These are phyloP conservation scores for Fundulus diaphanus DNA, from an alignment of 2,797 vertebrate genomes.

Conservation along the genomic window DNA sequence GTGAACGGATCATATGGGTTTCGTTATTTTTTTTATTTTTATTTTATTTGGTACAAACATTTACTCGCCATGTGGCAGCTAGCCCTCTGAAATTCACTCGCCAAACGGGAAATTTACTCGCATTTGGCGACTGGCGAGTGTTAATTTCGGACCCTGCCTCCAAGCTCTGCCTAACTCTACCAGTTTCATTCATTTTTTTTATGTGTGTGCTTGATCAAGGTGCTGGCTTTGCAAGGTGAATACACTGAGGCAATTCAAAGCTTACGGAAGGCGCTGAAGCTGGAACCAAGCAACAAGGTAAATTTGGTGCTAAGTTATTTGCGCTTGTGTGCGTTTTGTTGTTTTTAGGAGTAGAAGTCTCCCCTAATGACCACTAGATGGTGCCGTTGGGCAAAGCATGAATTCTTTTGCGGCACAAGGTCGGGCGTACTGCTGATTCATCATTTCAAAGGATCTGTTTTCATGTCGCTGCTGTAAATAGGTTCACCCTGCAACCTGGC, in stretches of 20 bases:
- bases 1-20: too few species aligned
- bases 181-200: conserved; percentile 9
- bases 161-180: not conserved
- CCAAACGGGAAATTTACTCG: too few species aligned
- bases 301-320: not conserved
- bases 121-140: too few species aligned
- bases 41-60: too few species aligned
- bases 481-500: conserved; percentile 52
- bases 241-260: conserved; percentile 91
- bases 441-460: conserved; percentile 75
- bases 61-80: too few species aligned
- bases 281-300: conserved; percentile 98
- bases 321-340: not conserved
- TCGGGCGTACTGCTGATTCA: conserved; percentile 69
- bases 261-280: conserved; percentile 89
- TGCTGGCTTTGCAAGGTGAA: conserved; percentile 91
- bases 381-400: conserved; percentile 45
- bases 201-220: conserved; percentile 73
- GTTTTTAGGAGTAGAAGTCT: not conserved
- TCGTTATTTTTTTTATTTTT: too few species aligned
- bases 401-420: conserved; percentile 21
- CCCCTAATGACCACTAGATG: conserved; percentile 68
- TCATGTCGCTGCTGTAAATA: conserved; percentile 79
- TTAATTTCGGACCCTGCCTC: too few species aligned
- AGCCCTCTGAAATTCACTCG: too few species aligned